Conservation (phyloP, 2,113 vertebrate genomes). For the Cyrtonyx montezumae region DNA sequence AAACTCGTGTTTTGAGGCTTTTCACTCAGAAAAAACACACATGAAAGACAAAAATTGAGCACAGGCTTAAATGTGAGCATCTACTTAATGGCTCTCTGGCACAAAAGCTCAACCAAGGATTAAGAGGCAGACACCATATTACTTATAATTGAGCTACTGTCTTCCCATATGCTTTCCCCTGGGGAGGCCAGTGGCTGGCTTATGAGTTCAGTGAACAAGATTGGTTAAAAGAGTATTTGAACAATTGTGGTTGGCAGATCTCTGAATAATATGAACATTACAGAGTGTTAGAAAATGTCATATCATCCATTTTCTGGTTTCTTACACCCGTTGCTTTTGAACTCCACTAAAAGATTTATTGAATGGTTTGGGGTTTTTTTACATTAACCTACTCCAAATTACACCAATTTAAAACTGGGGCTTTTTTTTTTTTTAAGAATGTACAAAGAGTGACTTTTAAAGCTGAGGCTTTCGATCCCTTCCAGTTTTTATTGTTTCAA, state of each 20-base stretch:
- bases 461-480: slow-evolving; percentile 15
- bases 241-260: slow-evolving; percentile 56
- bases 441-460: background rate
- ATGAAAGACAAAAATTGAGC: background rate
- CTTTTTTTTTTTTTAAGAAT: background rate
- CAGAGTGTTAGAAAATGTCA: slow-evolving; percentile 5
- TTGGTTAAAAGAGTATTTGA: background rate
- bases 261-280: slow-evolving; percentile 51
- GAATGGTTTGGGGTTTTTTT: background rate
- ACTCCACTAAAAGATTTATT: slow-evolving; percentile 66
- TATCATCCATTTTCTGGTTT: slow-evolving; percentile 61
- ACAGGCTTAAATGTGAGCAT: background rate
- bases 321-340: slow-evolving; percentile 65
- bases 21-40: background rate
- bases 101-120: background rate
- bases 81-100: slow-evolving; percentile 1
- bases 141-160: slow-evolving; percentile 63
- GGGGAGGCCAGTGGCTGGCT: slow-evolving; percentile 37
- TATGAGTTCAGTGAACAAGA: slow-evolving; percentile 9
- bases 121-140: slow-evolving; percentile 15
- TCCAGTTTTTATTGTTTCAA: slow-evolving; percentile 51
- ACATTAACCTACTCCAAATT: slow-evolving; percentile 48
- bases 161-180: slow-evolving; percentile 54
- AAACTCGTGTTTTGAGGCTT: background rate
- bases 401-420: background rate